Evolutionary conservation across 2,888 invertebrate genomes (phyloP).

Genomic region (Epistrophella euchroma): DNA sequence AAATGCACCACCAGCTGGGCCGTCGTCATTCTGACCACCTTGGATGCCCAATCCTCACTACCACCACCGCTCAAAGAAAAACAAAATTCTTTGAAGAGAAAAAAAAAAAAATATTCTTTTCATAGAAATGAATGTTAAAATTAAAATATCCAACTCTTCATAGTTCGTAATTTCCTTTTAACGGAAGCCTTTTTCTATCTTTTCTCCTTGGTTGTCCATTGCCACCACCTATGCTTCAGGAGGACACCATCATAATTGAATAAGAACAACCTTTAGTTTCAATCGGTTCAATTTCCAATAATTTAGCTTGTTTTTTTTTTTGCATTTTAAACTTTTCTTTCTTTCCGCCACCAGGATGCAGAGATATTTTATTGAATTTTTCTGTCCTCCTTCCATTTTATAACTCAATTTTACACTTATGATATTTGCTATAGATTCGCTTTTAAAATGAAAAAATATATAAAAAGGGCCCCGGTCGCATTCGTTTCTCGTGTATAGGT

Average conservation of each 20-base stretch:
- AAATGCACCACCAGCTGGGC: slow-evolving; percentile 12
- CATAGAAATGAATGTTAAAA: slow-evolving; percentile 27
- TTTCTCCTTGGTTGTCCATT: slow-evolving; percentile 19
- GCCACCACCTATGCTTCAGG: slow-evolving; percentile 13
- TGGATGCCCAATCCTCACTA: too few species aligned
- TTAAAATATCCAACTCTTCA: slow-evolving; percentile 62
- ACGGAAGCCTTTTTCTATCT: slow-evolving; percentile 57
- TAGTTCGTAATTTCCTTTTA: slow-evolving; percentile 74
- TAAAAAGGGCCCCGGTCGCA: not conserved
- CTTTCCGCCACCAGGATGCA: slow-evolving; percentile 52
- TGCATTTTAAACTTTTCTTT: slow-evolving; percentile 22
- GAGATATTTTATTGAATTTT: slow-evolving; percentile 70
- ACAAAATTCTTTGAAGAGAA: not conserved
- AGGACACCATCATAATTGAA: slow-evolving; percentile 67
- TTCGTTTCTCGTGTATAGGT: too few species aligned
- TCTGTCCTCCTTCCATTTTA: slow-evolving; percentile 11
- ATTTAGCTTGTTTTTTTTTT: slow-evolving; percentile 30
- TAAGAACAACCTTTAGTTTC: slow-evolving; percentile 75
- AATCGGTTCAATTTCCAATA: slow-evolving; percentile 75
- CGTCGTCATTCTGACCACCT: too few species aligned
- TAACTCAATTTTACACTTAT: slow-evolving; percentile 68
- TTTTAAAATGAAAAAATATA: slow-evolving; percentile 7
- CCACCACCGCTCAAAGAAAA: not conserved
- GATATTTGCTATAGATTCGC: slow-evolving; percentile 24
- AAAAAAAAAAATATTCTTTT: slow-evolving; percentile 16